Evolutionary conservation across 2,113 vertebrate species (phyloP), one percentile per base, ranked within the genome.

Genomic region (Galeopterus variegatus): DNA sequence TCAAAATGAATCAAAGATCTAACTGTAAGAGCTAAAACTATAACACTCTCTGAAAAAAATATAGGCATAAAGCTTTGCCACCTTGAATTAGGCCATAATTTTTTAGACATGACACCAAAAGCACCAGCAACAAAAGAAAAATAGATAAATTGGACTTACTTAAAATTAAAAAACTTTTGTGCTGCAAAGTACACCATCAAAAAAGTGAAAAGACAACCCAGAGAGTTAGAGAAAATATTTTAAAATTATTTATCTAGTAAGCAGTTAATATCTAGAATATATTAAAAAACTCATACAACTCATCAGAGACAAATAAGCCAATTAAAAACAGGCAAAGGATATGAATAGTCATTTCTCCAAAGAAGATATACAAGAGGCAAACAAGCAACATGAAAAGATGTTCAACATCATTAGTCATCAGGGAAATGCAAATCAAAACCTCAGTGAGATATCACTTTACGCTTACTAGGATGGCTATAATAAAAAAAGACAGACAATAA

Each of bases 381-480:
- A 56, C 17, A 67, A 72, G 54, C 48, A 12, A 73, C 12, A 33
- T 67, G 77, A 48, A 82, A 95, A 79, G 36, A 83, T 75, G 50
- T 17, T 54, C 21, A 69, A 65, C 8, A n/a, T n/a, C n/a, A n/a
- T n/a, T n/a, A n/a, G n/a, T n/a, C 8, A 77, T 41, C 14, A 88
- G 58, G n/a, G 73, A 94, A 96, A 77, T 72, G 19, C 11, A 82
- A 94, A 73, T 56, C n/a, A 84, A 95, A 93, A 50, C 56, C 28
- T 76, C 13, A 86, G 50, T 50, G 31, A 94, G 52, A 87, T 52
- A 52, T 5, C 26, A 92, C 14, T n/a, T 60, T 36, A 95, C 9
- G 83, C 21, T 23, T 60, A 84, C 23, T 48, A 92, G 19, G 56
- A 86, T 72, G 26, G 36, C 2, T 23, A 45, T 54, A 82, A 77